These are phyloP conservation scores for Autographa gamma DNA, from an alignment of 2,888 invertebrate genomes.

Conservation along the genomic window DNA sequence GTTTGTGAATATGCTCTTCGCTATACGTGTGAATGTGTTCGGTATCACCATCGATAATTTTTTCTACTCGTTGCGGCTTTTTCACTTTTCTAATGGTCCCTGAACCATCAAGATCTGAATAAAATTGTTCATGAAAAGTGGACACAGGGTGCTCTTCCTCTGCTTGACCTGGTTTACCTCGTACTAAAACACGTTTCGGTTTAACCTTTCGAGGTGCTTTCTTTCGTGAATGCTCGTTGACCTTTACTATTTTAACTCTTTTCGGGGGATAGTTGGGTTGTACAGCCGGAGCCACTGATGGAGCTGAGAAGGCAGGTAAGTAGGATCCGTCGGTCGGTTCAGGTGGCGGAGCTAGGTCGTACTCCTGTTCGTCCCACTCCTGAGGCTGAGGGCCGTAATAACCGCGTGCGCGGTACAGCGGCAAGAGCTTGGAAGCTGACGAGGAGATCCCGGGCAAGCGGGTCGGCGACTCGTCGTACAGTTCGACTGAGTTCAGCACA, in stretches of 20 bases:
- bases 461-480: conserved; percentile 74
- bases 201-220: conserved; percentile 77
- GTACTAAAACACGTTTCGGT: conserved; percentile 74
- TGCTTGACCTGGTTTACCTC: conserved; percentile 68
- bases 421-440: conserved; percentile 79
- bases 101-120: conserved; percentile 83
- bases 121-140: conserved; percentile 85
- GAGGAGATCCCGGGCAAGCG: conserved; percentile 68
- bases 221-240: conserved; percentile 77
- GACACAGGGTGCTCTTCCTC: conserved; percentile 83
- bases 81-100: conserved; percentile 82
- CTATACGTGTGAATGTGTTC: conserved; percentile 87
- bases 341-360: conserved; percentile 73
- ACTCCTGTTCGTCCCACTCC: conserved; percentile 79
- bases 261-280: conserved; percentile 70
- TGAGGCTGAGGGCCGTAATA: conserved; percentile 82
- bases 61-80: conserved; percentile 86
- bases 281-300: conserved; percentile 59
- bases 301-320: conserved; percentile 68
- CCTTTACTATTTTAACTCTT: conserved; percentile 80
- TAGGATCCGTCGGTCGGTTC: conserved; percentile 72
- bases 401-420: conserved; percentile 83
- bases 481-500: conserved; percentile 76
- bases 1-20: conserved; percentile 86
- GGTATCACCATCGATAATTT: conserved; percentile 86